phyloP scores from a whole-genome alignment of 2,797 vertebrate species.

The Stomatorhinus walkeri region DNA sequence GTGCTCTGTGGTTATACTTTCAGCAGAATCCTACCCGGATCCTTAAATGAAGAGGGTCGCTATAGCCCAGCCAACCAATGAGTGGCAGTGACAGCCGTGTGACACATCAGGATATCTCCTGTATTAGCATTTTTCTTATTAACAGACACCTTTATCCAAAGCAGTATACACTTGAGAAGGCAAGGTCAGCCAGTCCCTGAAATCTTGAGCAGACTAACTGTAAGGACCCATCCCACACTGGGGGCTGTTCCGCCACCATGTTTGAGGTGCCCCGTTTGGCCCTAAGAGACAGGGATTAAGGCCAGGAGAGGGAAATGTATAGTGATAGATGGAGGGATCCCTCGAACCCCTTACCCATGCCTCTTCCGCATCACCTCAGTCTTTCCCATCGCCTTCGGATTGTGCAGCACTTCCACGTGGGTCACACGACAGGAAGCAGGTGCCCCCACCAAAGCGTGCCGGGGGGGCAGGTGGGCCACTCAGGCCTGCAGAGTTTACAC shows the following conservation, averaged over 20 bases:
- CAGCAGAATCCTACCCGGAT: not conserved
- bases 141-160: not conserved
- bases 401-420: not conserved
- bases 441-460: not conserved
- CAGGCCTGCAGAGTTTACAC: not conserved
- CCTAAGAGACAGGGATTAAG: conserved; percentile 19
- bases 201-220: not conserved
- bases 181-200: not conserved
- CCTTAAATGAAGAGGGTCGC: not conserved
- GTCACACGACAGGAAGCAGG: not conserved
- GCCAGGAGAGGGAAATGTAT: not conserved
- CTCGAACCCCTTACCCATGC: not conserved
- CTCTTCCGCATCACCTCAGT: not conserved
- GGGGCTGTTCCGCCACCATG: not conserved
- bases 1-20: not conserved
- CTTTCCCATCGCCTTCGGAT: not conserved
- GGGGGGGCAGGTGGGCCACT: not conserved
- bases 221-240: not conserved
- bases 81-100: not conserved
- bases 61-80: not conserved
- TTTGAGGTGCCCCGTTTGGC: not conserved
- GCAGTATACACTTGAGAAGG: not conserved
- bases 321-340: not conserved
- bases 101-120: not conserved
- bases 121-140: not conserved